These are phyloP conservation scores for Sebastes itinus DNA, from an alignment of 2,797 vertebrate genomes.

Conservation along the genomic window DNA sequence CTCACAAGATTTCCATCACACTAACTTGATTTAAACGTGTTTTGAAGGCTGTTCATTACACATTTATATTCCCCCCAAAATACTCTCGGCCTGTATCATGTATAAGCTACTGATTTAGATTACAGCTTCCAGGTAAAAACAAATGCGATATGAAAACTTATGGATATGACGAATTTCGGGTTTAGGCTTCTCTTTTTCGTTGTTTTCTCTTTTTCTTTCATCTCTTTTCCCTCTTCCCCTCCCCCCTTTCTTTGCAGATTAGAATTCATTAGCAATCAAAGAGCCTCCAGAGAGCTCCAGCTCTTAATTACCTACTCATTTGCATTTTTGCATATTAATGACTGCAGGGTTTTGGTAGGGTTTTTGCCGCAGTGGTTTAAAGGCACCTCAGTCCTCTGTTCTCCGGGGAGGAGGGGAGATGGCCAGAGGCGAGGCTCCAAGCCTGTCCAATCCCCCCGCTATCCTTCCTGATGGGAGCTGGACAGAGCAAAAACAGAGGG, in stretches of 20 bases:
- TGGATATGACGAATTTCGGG: slow-evolving; percentile 45
- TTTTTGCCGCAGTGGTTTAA: slow-evolving; percentile 89
- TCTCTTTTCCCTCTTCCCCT: slow-evolving; percentile 77
- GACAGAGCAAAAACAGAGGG: slow-evolving; percentile 52
- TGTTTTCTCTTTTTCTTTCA: slow-evolving; percentile 82
- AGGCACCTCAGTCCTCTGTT: slow-evolving; percentile 83
- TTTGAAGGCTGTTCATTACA: slow-evolving; percentile 20
- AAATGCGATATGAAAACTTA: slow-evolving; percentile 53
- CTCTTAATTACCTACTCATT: slow-evolving; percentile 95
- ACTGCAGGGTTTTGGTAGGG: slow-evolving; percentile 87
- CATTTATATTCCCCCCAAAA: slow-evolving; percentile 20
- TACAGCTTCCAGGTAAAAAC: slow-evolving; percentile 31
- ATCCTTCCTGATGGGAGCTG: slow-evolving; percentile 67
- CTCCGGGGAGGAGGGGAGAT: slow-evolving; percentile 81
- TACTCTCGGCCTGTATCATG: background rate
- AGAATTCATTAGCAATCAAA: slow-evolving; percentile 92
- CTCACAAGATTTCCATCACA: too few relatives aligned
- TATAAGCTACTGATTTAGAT: slow-evolving; percentile 12
- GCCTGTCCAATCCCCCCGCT: slow-evolving; percentile 65
- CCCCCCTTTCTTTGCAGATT: slow-evolving; percentile 87
- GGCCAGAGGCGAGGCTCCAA: slow-evolving; percentile 81
- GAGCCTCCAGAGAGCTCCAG: slow-evolving; percentile 88
- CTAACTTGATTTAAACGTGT: slow-evolving; percentile 7
- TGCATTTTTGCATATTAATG: slow-evolving; percentile 99
- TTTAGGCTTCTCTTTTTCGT: slow-evolving; percentile 69